Base-by-base conservation (phyloP, 2,113 vertebrate species). In the Odobenus rosmarus region DNA sequence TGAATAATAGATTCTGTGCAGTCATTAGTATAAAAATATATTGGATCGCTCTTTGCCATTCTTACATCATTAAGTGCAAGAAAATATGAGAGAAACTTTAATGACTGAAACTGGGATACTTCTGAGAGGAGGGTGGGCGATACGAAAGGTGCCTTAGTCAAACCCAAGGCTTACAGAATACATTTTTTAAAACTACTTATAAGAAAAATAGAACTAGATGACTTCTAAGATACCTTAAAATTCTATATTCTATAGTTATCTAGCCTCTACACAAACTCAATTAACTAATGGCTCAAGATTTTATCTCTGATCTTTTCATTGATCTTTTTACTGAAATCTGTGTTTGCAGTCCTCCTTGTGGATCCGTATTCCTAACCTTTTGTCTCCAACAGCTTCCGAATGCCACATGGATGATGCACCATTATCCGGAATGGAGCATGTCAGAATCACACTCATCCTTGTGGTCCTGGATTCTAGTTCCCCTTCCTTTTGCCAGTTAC, bases 21-120 rank as follows among this genome's bases (percentile, higher is more conserved):
- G 4, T 69, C 61, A 69, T 87, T 84, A 67, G 4, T 67, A 59
- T 69, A 87, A 92, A 88, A 64, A 72, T 64, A 53, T 26, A 71
- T 94, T 39, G 23, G 26, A 33, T 94, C 46, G 24, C 21, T 96
- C 21, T 72, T 95, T 88, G 82, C 18, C 64, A 53, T 62, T 49
- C 39, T 72, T 76, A 31, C 11, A 57, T 80, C 55, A 74, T 21
- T 92, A 59, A 90, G 8, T 90, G 11, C 36, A 71, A 28, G 62
- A 92, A 89, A 87, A 87, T 31, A 90, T 67, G 88, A 89, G 7
- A 93, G 5, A 21, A 84, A 55, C 31, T 94, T 93, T 36, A 81
- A 14, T 26, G 16, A 59, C 4, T 92, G 18, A 28, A 72, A 76
- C 69, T 87, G 36, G 67, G 23, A 57, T 74, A n/a, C 64, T 84